Conservation (phyloP, 1,140 invertebrate genomes). For the Liolophura sinensis region DNA sequence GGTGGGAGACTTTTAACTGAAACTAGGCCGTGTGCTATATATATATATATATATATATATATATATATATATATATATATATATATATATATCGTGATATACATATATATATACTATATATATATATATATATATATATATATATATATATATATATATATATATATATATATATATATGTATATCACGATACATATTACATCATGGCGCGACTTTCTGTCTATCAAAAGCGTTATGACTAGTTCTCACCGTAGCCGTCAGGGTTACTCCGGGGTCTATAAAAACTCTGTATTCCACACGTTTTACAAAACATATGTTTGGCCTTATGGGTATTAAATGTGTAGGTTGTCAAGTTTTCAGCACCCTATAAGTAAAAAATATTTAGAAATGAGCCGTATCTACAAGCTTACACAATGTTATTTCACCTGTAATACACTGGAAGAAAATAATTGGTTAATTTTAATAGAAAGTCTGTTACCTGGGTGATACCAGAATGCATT, state of each 20-base stretch:
- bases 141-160: too few species aligned
- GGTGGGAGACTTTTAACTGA: too few species aligned
- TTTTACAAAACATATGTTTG: conserved; percentile 64
- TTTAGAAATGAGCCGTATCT: too few species aligned
- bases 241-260: conserved; percentile 60
- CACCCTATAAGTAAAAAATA: conserved; percentile 51
- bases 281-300: conserved; percentile 64
- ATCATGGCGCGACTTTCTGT: neutral
- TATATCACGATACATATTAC: neutral
- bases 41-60: too few species aligned
- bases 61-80: too few species aligned
- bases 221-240: neutral
- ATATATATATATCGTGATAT: too few species aligned
- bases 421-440: neutral
- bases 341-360: conserved; percentile 61
- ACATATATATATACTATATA: too few species aligned
- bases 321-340: conserved; percentile 63
- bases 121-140: too few species aligned
- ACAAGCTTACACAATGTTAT: neutral
- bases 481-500: too few species aligned
- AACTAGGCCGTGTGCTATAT: too few species aligned
- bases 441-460: neutral
- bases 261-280: conserved; percentile 64
- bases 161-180: neutral
- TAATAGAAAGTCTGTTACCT: too few species aligned